Evolutionary conservation across 2,113 vertebrate species (phyloP), one percentile per base, ranked within the genome.

Genomic region (Canis aureus): DNA sequence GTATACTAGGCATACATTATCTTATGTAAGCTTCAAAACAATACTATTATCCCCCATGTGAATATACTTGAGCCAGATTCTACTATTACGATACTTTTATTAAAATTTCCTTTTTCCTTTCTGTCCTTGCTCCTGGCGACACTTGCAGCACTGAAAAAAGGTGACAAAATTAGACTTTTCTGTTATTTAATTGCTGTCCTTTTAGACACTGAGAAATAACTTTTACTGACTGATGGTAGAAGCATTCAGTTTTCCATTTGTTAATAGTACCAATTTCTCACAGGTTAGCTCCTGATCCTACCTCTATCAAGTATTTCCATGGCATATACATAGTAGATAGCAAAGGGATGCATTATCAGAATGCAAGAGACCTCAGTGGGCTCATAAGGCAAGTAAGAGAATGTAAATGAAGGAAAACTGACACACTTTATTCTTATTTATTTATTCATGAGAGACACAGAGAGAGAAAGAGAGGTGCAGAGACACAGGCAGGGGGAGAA

Each of bases 211-310:
- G 62, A 80, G 57, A 80, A 93, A 10, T 78, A 49, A 82, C 71
- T 90, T 76, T 91, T 91, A 29, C 76, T 87, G n/a, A 13, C 76
- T 35, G 60, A 17, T 83, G 12, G 32, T 20, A 57, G 62, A 74
- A 86, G 43, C 79, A 83, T 89, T 91, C 13, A 73, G 23, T 79
- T 85, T 96, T 84, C 74, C 79, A 43, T 67, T 78, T 91, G 27
- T 89, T 49, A 95, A 23, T 78, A 66, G 66, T 79, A 57, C 2
- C 60, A 73, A 67, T 59, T 60, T 92, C 17, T 74, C 25, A 67
- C 11, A 69, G 22, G 49, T 90, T 94, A 71, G 76, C 27, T 83
- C 19, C 11, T 91, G 29, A 81, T 71, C 55, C 49, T 88, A 38
- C 55, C 23, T 71, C 22, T 76, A 15, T 79, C 57, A 6, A 85